These are phyloP conservation scores for Lasioglossum villosulum DNA, from an alignment of 2,888 invertebrate species.

Conservation along the genomic window DNA sequence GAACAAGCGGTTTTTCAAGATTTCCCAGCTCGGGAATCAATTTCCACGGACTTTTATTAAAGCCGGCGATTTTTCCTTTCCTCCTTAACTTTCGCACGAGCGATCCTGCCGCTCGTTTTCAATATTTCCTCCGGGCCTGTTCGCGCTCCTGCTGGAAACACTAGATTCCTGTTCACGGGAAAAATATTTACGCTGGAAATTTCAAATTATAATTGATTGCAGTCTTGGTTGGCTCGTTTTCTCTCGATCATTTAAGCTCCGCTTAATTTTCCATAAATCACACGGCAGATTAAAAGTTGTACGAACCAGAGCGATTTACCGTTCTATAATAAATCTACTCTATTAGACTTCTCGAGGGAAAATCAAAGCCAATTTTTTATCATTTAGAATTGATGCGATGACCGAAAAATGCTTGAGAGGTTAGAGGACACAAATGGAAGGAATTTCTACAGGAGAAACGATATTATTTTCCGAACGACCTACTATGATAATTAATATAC, in stretches of 20 bases:
- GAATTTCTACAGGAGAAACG: too few species aligned
- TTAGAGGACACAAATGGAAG: too few species aligned
- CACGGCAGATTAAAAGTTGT: not conserved
- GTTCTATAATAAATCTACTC: not conserved
- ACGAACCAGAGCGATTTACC: not conserved
- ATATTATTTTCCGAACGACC: too few species aligned
- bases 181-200: not conserved
- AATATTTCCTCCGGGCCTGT: not conserved
- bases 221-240: too few species aligned
- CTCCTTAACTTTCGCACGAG: not conserved
- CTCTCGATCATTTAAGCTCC: too few species aligned
- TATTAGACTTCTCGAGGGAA: not conserved
- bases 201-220: not conserved
- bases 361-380: too few species aligned
- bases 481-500: not conserved
- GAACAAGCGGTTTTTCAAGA: not conserved
- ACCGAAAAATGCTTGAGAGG: too few species aligned
- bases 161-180: not conserved
- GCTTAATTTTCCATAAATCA: too few species aligned
- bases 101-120: not conserved
- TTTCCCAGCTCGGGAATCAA: conserved; percentile 20
- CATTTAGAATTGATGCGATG: too few species aligned
- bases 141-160: not conserved
- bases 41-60: conserved; percentile 38
- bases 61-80: not conserved